These are phyloP conservation scores for Meiosimyza decipiens DNA, from an alignment of 2,888 invertebrate genomes.

Conservation along the genomic window DNA sequence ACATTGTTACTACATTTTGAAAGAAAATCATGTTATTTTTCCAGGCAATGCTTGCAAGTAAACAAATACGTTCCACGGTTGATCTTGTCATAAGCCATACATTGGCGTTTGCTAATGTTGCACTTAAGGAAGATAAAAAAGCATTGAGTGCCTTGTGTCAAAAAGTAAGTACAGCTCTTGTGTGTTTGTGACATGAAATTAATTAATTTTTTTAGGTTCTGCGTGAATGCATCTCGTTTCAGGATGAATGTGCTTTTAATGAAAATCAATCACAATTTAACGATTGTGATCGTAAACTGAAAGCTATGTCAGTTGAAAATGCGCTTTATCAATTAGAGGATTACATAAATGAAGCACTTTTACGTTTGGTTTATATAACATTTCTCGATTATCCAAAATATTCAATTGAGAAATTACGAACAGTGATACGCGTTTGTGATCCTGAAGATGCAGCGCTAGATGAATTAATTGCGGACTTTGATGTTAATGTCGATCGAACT, in stretches of 20 bases:
- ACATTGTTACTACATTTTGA: neutral
- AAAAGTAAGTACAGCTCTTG: slow-evolving; percentile 48
- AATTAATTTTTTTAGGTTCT: slow-evolving; percentile 49
- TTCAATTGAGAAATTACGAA: slow-evolving; percentile 59
- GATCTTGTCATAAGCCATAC: slow-evolving; percentile 60
- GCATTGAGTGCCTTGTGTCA: slow-evolving; percentile 63
- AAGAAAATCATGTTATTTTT: neutral
- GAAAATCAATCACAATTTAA: slow-evolving; percentile 39
- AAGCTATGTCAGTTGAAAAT: slow-evolving; percentile 59
- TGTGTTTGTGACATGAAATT: no score
- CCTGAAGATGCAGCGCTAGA: slow-evolving; percentile 54
- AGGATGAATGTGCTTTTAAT: slow-evolving; percentile 54
- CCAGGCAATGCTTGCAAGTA: slow-evolving; percentile 51
- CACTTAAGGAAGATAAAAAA: slow-evolving; percentile 59
- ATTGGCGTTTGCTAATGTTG: slow-evolving; percentile 63
- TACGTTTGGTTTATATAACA: slow-evolving; percentile 59
- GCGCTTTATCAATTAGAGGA: slow-evolving; percentile 62
- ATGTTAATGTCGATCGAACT: slow-evolving; percentile 63
- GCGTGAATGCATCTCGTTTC: slow-evolving; percentile 59
- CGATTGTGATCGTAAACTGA: slow-evolving; percentile 56
- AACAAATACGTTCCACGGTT: slow-evolving; percentile 55
- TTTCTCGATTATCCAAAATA: slow-evolving; percentile 59
- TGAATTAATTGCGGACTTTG: slow-evolving; percentile 63
- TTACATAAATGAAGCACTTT: slow-evolving; percentile 60
- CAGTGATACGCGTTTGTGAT: slow-evolving; percentile 44